phyloP scores from a whole-genome alignment of 2,797 vertebrate species.

The Prunella strophiata region DNA sequence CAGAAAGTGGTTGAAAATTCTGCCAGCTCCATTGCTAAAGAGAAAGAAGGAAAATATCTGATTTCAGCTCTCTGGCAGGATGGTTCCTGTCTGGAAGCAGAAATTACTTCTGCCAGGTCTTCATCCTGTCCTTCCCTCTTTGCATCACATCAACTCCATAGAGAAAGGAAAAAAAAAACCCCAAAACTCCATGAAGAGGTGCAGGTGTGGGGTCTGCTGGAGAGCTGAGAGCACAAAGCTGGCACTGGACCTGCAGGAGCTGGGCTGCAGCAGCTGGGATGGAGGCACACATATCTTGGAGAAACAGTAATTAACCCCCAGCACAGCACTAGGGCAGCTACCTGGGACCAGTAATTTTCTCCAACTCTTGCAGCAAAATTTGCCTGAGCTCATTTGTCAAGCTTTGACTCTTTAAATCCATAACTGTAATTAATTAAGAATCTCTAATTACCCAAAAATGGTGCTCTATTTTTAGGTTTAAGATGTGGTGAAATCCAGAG shows the following conservation, averaged over 20 bases:
- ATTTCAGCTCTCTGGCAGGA: neutral
- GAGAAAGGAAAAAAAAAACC: neutral
- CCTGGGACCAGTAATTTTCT: conserved; percentile 29
- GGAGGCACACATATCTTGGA: neutral
- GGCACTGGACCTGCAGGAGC: too few relatives aligned
- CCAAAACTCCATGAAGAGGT: neutral
- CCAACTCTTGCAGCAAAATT: conserved; percentile 16
- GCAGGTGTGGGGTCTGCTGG: neutral
- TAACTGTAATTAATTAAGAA: conserved; percentile 50
- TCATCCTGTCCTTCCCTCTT: neutral
- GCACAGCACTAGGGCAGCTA: neutral
- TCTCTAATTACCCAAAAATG: conserved; percentile 17
- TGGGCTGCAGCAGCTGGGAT: neutral
- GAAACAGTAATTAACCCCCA: conserved; percentile 15
- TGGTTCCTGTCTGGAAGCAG: neutral
- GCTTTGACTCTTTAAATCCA: conserved; percentile 45
- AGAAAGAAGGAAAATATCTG: neutral
- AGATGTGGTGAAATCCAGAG: conserved; percentile 29
- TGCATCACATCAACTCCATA: neutral
- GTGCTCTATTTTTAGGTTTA: conserved; percentile 15
- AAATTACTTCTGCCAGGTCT: neutral
- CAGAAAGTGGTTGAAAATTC: neutral
- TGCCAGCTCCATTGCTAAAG: neutral
- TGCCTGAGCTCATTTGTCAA: conserved; percentile 39
- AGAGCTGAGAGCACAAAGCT: neutral